Conservation (phyloP, 1,140 invertebrate genomes). For the Phenacoccus solenopsis region DNA sequence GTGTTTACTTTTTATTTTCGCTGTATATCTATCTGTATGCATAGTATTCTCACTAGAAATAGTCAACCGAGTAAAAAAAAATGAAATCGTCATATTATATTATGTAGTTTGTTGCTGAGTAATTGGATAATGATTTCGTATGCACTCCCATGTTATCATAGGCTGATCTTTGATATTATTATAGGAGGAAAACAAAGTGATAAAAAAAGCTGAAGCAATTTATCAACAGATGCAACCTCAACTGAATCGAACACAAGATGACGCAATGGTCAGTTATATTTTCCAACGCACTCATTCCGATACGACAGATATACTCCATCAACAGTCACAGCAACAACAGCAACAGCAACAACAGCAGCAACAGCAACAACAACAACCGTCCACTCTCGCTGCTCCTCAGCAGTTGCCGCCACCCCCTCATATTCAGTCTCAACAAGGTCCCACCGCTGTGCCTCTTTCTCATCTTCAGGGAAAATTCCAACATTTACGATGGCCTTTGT, state of each 20-base stretch:
- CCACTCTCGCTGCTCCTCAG: neutral
- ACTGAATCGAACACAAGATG: slow-evolving; percentile 7
- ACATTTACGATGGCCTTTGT: neutral
- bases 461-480: slow-evolving; percentile 6
- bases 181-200: neutral
- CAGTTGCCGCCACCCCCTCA: neutral
- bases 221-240: slow-evolving; percentile 6
- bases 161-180: neutral
- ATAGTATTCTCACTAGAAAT: no score
- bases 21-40: no score
- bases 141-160: no score
- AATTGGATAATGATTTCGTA: no score
- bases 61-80: no score
- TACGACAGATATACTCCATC: neutral
- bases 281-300: slow-evolving; percentile 5
- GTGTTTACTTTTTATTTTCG: no score
- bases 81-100: no score
- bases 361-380: neutral
- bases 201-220: neutral
- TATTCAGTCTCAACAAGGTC: neutral
- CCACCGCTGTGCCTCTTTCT: neutral
- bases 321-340: neutral
- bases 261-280: slow-evolving; percentile 11
- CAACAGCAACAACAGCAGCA: neutral
- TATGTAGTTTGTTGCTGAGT: no score